Evolutionary conservation across 2,113 vertebrate genomes (phyloP), one percentile per base, ranked within the genome.

Genomic region (Thymallus thymallus): DNA sequence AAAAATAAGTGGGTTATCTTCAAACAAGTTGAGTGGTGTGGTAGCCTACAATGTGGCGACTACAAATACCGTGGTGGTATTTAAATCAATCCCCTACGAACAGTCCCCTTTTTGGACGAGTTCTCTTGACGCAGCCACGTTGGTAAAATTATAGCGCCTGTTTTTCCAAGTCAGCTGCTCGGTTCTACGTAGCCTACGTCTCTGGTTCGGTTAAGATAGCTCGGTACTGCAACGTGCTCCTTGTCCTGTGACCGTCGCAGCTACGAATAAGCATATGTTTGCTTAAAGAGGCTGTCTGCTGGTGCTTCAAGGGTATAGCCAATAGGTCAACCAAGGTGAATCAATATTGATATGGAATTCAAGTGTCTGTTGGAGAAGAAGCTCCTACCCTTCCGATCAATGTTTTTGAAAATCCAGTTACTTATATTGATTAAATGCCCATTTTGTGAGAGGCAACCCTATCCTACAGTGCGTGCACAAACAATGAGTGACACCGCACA

Each of bases 241-340:
- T 51, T 22, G 41, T 22, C 22, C 1, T 22, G 55, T 58, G 9
- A 16, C 68, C 1, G 48, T 48, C 48, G 58, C 46, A 4, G 68
- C 67, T 81, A 73, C 55, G 14, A 3, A 48, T 67, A 76, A 9
- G 68, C 78, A 71, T 78, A 82, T 86, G 87, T 46, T 72, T 2
- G 51, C 22, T n/a, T 51, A 6, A 26, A 61, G 20, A 32, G 68
- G 67, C 65, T 69, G 80, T 48, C 72, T 62, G 46, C 68, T 56
- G 79, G 73, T 76, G 46, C 22, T 58, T 0, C 24, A 68, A 63
- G 72, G 71, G 82, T 69, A 56, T 74, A 60, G 56, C 23, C 80
- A 83, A 87, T 80, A 90, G 89, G 87, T 89, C 88, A 89, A 75
- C 81, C 87, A 91, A 91, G 89, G 89, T 88, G 85, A 90, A 76